Conservation (phyloP, 2,797 vertebrate genomes). For the Oceanodroma leucorhoa region DNA sequence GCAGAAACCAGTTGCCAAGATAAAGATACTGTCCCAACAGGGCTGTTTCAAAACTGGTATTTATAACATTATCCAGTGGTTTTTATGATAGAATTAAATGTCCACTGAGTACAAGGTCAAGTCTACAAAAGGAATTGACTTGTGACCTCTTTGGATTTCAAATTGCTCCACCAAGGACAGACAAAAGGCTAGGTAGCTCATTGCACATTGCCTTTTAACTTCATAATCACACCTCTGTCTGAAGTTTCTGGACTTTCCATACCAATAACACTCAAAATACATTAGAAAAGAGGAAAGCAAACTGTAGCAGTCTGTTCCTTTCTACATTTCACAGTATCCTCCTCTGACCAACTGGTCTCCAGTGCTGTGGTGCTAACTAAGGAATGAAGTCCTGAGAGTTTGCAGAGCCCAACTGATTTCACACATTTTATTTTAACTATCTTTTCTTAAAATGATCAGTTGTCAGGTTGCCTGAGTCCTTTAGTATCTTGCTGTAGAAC, state of each 20-base stretch:
- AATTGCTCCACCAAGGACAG: background rate
- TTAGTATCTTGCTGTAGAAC: background rate
- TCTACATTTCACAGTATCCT: background rate
- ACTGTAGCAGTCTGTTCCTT: background rate
- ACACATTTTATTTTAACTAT: background rate
- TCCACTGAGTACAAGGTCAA: slow-evolving; percentile 59
- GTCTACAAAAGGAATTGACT: slow-evolving; percentile 19
- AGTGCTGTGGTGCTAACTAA: background rate
- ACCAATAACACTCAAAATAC: background rate
- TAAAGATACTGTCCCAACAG: slow-evolving; percentile 56
- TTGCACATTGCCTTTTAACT: background rate
- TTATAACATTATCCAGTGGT: slow-evolving; percentile 62
- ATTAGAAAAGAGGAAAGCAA: background rate
- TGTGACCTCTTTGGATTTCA: slow-evolving; percentile 33
- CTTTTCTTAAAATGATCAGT: background rate
- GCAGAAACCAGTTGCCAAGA: slow-evolving; percentile 36
- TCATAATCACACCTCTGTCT: background rate
- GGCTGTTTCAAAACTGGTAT: slow-evolving; percentile 61
- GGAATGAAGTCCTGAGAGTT: background rate
- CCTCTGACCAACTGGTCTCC: background rate
- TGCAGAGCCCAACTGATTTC: background rate
- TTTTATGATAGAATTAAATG: slow-evolving; percentile 66
- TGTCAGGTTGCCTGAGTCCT: background rate
- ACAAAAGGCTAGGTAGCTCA: background rate
- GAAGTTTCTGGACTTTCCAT: background rate